Percentiles rank a stretch among this genome's conserved stretches.
Evolutionary conservation across 2,888 invertebrate species (phyloP).

Genomic region (Harpalus rufipes): DNA sequence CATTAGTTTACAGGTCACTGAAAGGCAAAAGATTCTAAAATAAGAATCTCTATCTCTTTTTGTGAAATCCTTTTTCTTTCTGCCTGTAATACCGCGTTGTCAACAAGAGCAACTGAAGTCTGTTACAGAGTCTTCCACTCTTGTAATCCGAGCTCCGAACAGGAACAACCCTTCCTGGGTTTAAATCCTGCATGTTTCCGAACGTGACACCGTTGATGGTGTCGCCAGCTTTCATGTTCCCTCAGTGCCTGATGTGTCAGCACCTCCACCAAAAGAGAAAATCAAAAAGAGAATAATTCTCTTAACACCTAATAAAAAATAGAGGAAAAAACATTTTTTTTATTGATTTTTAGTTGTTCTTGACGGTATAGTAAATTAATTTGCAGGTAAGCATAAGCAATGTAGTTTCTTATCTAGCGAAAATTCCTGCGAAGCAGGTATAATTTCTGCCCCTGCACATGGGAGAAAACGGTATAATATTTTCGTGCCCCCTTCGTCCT

Average conservation of each 20-base stretch:
- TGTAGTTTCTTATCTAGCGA: too few species aligned
- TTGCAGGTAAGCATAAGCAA: too few species aligned
- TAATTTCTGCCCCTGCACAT: not conserved
- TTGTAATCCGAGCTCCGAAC: conserved; percentile 11
- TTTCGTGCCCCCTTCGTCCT: not conserved
- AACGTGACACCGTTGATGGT: not conserved
- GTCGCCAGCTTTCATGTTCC: not conserved
- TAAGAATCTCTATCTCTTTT: too few species aligned
- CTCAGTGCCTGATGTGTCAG: not conserved
- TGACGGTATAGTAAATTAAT: too few species aligned
- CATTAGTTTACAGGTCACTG: too few species aligned
- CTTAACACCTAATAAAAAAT: too few species aligned
- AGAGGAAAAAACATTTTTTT: too few species aligned
- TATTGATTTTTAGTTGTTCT: too few species aligned
- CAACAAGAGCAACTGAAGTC: not conserved
- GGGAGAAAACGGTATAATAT: not conserved
- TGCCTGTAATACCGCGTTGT: not conserved
- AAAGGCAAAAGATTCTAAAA: too few species aligned
- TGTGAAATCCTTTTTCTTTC: too few species aligned
- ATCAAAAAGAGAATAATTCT: too few species aligned
- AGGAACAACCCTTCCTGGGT: conserved; percentile 1
- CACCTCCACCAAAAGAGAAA: not conserved
- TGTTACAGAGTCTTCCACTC: not conserved
- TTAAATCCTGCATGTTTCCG: not conserved
- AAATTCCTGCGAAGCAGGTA: too few species aligned